Evolutionary conservation across 2,113 vertebrate genomes (phyloP), one percentile per base, ranked within the genome.

Genomic region (Sinosuthora webbiana): DNA sequence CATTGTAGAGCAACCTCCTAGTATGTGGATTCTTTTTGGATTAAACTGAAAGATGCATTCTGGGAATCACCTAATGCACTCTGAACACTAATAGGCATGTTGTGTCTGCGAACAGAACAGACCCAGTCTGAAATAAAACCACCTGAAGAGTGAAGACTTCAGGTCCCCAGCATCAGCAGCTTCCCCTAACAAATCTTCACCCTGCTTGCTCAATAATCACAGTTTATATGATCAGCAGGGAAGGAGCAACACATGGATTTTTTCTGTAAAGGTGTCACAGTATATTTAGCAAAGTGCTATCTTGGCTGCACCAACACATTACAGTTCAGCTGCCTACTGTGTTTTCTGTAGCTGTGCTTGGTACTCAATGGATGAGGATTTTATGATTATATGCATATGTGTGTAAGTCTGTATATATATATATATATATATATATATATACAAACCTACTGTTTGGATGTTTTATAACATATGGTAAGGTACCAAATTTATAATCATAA

Each of bases 401-500:
- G 22, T 82, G 2, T 85, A 7, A 62, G 21, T 47, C 21, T 39
- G 7, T 35, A 33, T 37, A 31, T n/a, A 28, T 31, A 11, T 27
- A 30, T 57, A 5, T 55, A 27, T 11, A 49, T 19, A 44, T 19
- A 44, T 44, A 44, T 18, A 44, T 19, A 44, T 44, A 44, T 44
- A 44, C 19, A 90, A 88, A 55, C 17, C 4, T 65, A 23, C 31
- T 70, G 60, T 91, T 97, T 83, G 37, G 49, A 87, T 67, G 67
- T 91, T 89, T 94, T 57, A 24, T 93, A 87, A 82, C 35, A 44
- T 64, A 64, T 62, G 7, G 47, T 13, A 31, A 59, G 21, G n/a
- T 42, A 68, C 37, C 37, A 62, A 68, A 71, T 76, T 95, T 95
- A 94, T 87, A 94, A 97, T 97, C 97, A 97, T 89, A 93, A 80